phyloP scores from a whole-genome alignment of 2,888 invertebrate genomes.

The Philhelius pedissequus region DNA sequence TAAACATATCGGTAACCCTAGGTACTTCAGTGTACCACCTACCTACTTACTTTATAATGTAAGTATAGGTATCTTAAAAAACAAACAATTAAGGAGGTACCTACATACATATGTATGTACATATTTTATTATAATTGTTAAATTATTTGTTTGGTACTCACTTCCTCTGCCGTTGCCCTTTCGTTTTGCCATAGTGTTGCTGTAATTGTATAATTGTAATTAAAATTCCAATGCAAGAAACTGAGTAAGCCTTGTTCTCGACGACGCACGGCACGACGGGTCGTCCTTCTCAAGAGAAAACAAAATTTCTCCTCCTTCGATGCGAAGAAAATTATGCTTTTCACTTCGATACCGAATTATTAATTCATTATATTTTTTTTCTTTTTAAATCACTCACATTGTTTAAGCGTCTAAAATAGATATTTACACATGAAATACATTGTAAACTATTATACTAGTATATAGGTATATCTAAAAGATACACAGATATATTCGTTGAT shows the following conservation, averaged over 20 bases:
- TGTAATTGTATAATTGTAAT: slow-evolving; percentile 25
- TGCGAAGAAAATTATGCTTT: not conserved
- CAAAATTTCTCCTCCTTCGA: not conserved
- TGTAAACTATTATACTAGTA: no score
- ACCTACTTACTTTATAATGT: no score
- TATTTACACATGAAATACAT: not conserved
- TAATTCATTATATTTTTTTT: slow-evolving; percentile 9
- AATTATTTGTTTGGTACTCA: slow-evolving; percentile 18
- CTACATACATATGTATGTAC: no score
- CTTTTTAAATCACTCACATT: not conserved
- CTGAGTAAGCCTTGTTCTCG: not conserved
- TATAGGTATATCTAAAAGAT: slow-evolving; percentile 30
- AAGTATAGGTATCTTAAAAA: no score
- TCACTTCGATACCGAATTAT: slow-evolving; percentile 18
- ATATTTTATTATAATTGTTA: not conserved
- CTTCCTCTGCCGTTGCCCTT: slow-evolving; percentile 62
- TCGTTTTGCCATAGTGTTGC: slow-evolving; percentile 53
- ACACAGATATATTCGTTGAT: not conserved
- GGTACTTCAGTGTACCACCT: no score
- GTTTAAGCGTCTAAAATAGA: not conserved
- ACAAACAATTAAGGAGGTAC: no score
- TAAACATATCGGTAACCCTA: no score
- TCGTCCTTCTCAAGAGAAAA: slow-evolving; percentile 30
- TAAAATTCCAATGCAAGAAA: slow-evolving; percentile 36
- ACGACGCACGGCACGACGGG: no score